Base-by-base conservation (phyloP, 1,140 invertebrate genomes). In the Zaprionus lachaisei region DNA sequence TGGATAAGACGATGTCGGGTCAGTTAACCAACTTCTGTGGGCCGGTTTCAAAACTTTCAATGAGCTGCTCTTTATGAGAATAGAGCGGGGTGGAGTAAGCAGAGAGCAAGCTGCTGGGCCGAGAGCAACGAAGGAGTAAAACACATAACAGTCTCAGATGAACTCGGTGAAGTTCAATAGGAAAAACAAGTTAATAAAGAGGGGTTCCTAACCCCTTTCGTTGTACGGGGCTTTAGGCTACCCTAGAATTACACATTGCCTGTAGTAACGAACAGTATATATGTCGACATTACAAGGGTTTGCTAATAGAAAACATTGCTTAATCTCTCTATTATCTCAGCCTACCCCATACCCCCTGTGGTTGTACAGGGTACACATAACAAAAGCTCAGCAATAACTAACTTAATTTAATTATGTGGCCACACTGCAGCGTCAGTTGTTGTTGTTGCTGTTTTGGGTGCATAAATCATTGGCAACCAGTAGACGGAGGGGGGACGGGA, bases 391-490 rank as follows among this genome's bases (percentile, higher is more conserved):
- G 72, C 83, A 71, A 72, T 70, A 87, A 78, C 83, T 80, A 87
- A 81, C 47, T 51, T 51, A 51, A 74, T 86, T 86, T 75, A 86
- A 86, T 86, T 86, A 86, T 86, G 83, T 68, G 66, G 84, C 57
- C 70, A 72, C 61, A 77, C 64, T 67, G 77, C 73, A 76, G 61
- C 61, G 61, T 67, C 72, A 66, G 55, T 62, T 64, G 31, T 44
- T 76, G 41, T 49, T 64, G 44, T 64, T 71, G 55, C 49, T 71
- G 26, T 24, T 55, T 34, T 55, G 62, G 20, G 38, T 67, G 77
- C 67, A 76, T 72, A 79, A 79, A 79, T 79, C 73, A 77, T 77
- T 54, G 17, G 12, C 55, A 15, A 38, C 5, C 24, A 34, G 55
- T 47, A 14, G 7, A 15, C 11, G 24, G 15, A 11, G 17, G 26